phyloP scores from a whole-genome alignment of 2,888 invertebrate species.

The Meteorus cinctellus region DNA sequence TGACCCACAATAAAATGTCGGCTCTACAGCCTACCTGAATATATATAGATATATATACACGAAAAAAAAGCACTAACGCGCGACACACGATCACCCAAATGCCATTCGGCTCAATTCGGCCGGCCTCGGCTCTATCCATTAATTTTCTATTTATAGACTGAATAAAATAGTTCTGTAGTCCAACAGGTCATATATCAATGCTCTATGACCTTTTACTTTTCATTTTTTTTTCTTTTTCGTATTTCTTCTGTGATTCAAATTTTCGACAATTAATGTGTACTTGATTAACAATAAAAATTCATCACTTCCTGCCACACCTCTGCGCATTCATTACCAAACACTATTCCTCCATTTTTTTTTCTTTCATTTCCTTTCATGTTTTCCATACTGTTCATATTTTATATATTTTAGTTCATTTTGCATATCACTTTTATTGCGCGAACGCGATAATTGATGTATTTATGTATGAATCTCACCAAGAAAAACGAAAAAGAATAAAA shows the following conservation, averaged over 20 bases:
- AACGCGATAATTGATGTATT: slow-evolving; percentile 7
- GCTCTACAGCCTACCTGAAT: not conserved
- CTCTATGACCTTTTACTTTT: not conserved
- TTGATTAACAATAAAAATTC: not conserved
- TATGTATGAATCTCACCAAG: not conserved
- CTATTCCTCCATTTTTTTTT: slow-evolving; percentile 3
- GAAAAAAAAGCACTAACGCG: not conserved
- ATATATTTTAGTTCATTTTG: not conserved
- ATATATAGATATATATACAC: slow-evolving; percentile 7
- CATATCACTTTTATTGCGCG: slow-evolving; percentile 20
- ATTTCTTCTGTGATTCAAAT: not conserved
- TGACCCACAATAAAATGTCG: not conserved
- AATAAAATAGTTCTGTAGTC: slow-evolving; percentile 11
- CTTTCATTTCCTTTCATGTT: not conserved
- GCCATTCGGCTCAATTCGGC: slow-evolving; percentile 14
- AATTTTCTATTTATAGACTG: slow-evolving; percentile 25
- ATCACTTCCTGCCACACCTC: slow-evolving; percentile 15
- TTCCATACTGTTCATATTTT: not conserved
- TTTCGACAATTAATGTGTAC: not conserved
- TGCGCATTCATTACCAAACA: not conserved
- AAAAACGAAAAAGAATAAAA: not conserved
- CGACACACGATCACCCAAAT: slow-evolving; percentile 26
- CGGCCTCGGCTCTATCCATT: slow-evolving; percentile 7
- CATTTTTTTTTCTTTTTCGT: not conserved
- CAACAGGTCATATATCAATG: slow-evolving; percentile 21